Conservation (phyloP, 2,797 vertebrate species). For the Phylloscopus collybita region DNA sequence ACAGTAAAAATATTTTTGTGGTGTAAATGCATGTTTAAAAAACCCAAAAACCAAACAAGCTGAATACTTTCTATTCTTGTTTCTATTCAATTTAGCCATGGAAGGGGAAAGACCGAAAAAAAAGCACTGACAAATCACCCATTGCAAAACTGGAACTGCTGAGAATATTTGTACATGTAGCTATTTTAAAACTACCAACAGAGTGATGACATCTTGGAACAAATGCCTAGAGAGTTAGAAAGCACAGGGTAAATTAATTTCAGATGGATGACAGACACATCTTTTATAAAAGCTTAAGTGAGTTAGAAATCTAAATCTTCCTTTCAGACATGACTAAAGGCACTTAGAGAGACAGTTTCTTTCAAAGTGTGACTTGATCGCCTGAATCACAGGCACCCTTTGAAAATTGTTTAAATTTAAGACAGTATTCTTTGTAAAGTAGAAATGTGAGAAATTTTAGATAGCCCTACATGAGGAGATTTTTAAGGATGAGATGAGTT, state of each 20-base stretch:
- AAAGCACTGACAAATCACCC: neutral
- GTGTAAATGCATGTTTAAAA: neutral
- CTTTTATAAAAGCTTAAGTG: neutral
- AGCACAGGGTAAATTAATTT: conserved; percentile 13
- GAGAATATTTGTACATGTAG: neutral
- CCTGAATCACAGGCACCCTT: neutral
- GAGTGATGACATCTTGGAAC: conserved; percentile 40
- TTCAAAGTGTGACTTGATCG: neutral
- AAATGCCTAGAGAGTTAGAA: neutral
- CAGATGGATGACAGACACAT: conserved; percentile 2
- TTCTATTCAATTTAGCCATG: neutral
- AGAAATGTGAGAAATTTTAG: neutral
- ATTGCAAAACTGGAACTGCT: neutral
- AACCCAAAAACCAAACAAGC: rapidly evolving
- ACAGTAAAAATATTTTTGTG: neutral
- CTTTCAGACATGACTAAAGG: neutral
- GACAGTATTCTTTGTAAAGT: neutral
- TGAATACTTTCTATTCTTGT: neutral
- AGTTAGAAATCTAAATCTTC: conserved; percentile 11
- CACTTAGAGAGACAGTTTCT: neutral
- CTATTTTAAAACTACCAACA: conserved; percentile 32
- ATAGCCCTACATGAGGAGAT: neutral
- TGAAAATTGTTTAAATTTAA: neutral
- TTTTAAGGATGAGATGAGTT: neutral
- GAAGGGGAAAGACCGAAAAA: neutral